Percentiles rank a stretch among this genome's conserved stretches.
These are phyloP conservation scores for Poecilia picta DNA, from an alignment of 2,797 vertebrate species.

Conservation along the genomic window DNA sequence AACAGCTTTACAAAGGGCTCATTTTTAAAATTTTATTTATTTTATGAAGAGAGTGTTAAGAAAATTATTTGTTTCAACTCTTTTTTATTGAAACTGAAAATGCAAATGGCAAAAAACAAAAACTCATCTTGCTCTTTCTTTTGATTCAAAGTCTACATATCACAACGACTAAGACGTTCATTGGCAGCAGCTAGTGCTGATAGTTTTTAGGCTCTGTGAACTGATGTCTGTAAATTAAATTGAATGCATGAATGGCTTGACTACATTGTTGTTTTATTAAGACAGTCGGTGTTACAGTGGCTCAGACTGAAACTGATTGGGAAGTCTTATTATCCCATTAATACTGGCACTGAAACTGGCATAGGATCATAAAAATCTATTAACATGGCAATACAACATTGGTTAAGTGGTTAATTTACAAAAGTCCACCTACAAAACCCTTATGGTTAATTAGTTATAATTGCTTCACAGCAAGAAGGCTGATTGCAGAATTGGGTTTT, in stretches of 20 bases:
- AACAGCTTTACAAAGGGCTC: not conserved
- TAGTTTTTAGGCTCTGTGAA: constrained; percentile 45
- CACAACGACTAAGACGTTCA: not conserved
- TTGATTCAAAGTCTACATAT: not conserved
- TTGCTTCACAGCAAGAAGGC: not conserved
- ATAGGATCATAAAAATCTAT: not conserved
- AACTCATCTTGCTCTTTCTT: not conserved
- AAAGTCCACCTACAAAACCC: not conserved
- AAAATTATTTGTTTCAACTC: not conserved
- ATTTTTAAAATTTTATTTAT: not conserved
- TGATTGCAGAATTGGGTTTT: not conserved
- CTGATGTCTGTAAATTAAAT: constrained; percentile 64
- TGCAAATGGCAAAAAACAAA: not conserved
- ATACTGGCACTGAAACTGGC: not conserved
- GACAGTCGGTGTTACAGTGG: constrained; percentile 37
- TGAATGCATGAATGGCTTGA: constrained; percentile 70
- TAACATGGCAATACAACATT: not conserved
- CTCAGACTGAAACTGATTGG: constrained; percentile 21
- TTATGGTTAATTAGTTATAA: not conserved
- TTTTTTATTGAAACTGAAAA: not conserved
- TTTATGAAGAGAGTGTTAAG: not conserved
- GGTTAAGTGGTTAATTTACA: not conserved
- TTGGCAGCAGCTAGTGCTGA: not conserved
- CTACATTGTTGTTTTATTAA: constrained; percentile 48
- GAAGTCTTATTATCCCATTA: constrained; percentile 2